Evolutionary conservation across 2,888 invertebrate genomes (phyloP), one percentile per base, ranked within the genome.

Genomic region (Chalcosyrphus nemorum): DNA sequence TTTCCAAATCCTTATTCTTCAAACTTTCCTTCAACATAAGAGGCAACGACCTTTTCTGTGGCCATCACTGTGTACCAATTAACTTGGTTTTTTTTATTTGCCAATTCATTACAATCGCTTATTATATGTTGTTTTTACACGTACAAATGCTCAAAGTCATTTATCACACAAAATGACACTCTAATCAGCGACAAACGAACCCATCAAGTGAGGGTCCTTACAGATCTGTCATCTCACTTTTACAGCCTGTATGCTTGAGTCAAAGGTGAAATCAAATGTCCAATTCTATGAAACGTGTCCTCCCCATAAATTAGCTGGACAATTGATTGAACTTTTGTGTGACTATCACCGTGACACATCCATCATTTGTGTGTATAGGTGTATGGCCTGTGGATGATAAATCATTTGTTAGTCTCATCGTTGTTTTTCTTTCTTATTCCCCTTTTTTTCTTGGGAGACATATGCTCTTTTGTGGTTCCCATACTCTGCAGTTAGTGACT

Each of bases 261-360:
- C n/a, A 71, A 71, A 71, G 71, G 71, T 71, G 50, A 59, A 59
- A 47, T 45, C 66, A 41, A 66, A 52, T 54, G 50, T 59, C 71
- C 59, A 61, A 38, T 50, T n/a, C 50, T 5, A 29, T 13, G 59
- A 59, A 50, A 13, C 41, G 29, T 50, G 63, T 63, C 72, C 72
- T 24, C 72, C 72, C 13, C 41, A 19, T 2, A 72, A 72, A 63
- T 63, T 72, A 63, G 15, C 32, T 17, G 32, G 63, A 61, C 72
- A 63, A 72, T 72, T 63, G 72, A 72, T 63, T 72, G 72, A 72
- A 54, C 52, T 63, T 43, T 43, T 52, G 63, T 54, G 54, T 72
- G 52, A 52, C 61, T 52, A 59, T 72, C 27, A 19, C 71, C 19
- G 38, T 52, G 41, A 52, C 50, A 61, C 59, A 72, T 61, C 29